Evolutionary conservation across 2,113 vertebrate genomes (phyloP).

Genomic region (Cisticola juncidis): DNA sequence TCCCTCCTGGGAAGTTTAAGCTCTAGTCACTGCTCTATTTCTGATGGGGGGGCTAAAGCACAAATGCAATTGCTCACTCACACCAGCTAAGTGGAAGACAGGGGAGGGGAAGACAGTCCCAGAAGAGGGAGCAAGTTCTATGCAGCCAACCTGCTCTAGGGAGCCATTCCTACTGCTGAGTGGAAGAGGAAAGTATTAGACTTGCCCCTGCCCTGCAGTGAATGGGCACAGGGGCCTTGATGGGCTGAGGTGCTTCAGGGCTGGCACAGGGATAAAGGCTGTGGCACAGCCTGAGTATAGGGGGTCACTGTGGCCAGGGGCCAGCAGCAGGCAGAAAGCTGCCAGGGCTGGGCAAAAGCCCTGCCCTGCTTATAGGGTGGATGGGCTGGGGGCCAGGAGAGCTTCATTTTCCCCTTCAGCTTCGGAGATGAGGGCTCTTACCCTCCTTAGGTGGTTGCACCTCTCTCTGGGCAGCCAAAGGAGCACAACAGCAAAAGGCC

Average conservation of each 20-base stretch:
- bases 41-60: neutral
- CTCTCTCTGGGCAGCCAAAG: neutral
- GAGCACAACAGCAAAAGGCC: neutral
- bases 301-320: neutral
- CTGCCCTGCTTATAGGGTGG: neutral
- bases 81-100: neutral
- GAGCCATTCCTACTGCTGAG: neutral
- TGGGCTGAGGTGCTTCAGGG: rapidly evolving
- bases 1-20: neutral
- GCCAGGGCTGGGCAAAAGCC: neutral
- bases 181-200: neutral
- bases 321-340: neutral
- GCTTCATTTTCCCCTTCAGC: neutral
- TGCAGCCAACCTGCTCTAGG: neutral
- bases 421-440: neutral
- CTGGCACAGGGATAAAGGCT: neutral
- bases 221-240: too few species aligned
- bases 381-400: rapidly evolving
- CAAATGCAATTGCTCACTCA: neutral
- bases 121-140: neutral
- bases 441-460: neutral
- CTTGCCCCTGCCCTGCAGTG: neutral
- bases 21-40: neutral
- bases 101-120: too few species aligned
- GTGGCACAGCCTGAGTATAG: rapidly evolving